Conservation (phyloP, 2,888 invertebrate genomes). For the Cryptophagus acutangulus region DNA sequence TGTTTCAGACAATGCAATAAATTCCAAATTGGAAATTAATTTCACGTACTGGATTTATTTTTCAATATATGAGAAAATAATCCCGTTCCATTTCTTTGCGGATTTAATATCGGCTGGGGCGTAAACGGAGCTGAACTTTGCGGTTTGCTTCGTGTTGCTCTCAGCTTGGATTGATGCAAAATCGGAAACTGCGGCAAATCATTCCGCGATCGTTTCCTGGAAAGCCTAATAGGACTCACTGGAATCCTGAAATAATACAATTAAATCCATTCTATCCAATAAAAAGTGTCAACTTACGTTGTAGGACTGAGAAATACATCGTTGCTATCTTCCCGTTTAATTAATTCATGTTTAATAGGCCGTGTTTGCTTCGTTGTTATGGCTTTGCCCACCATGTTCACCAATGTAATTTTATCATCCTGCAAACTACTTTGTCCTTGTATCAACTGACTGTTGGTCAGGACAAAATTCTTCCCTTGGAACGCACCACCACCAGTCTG, state of each 20-base stretch:
- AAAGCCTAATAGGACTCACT: slow-evolving; percentile 60
- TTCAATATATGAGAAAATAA: slow-evolving; percentile 58
- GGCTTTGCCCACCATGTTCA: slow-evolving; percentile 37
- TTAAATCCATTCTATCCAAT: not conserved
- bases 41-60: slow-evolving; percentile 23
- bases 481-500: slow-evolving; percentile 52
- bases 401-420: slow-evolving; percentile 35
- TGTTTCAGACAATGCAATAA: slow-evolving; percentile 1
- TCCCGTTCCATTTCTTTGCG: slow-evolving; percentile 83
- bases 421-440: slow-evolving; percentile 28
- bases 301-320: slow-evolving; percentile 76
- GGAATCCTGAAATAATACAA: slow-evolving; percentile 54
- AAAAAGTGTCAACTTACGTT: slow-evolving; percentile 40
- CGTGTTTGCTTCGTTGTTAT: slow-evolving; percentile 40
- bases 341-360: slow-evolving; percentile 41
- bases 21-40: slow-evolving; percentile 5
- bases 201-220: slow-evolving; percentile 60
- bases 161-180: slow-evolving; percentile 51
- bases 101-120: slow-evolving; percentile 91
- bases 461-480: slow-evolving; percentile 45
- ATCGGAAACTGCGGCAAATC: slow-evolving; percentile 54
- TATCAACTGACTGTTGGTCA: slow-evolving; percentile 39
- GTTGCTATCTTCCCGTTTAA: slow-evolving; percentile 63
- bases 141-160: slow-evolving; percentile 49
- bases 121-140: slow-evolving; percentile 68